A percentile compares a stretch with the other conserved stretches of the same genome.
phyloP scores from a whole-genome alignment of 1,140 invertebrate genomes.

The Hylaeus anthracinus region DNA sequence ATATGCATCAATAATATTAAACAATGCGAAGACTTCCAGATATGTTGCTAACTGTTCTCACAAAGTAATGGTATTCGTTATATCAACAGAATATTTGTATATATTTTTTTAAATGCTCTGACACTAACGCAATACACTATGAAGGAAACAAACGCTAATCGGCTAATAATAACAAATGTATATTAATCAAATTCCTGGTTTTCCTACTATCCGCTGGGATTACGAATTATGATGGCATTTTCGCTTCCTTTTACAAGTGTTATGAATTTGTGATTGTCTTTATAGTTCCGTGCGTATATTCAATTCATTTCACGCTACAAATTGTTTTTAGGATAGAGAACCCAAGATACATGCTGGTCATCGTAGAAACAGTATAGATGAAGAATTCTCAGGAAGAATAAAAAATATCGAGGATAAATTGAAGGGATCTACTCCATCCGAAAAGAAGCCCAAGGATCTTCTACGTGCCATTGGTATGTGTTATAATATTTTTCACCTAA shows the following conservation, averaged over 20 bases:
- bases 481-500: background rate
- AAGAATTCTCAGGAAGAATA: constrained; percentile 87
- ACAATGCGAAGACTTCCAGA: background rate
- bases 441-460: constrained; percentile 93
- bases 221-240: constrained; percentile 12
- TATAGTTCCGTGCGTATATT: background rate
- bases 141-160: background rate
- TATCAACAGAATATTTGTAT: constrained; percentile 10
- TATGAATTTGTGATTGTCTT: constrained; percentile 1
- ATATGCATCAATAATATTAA: constrained; percentile 2
- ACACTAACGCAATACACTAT: constrained; percentile 24
- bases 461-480: constrained; percentile 88
- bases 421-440: constrained; percentile 81
- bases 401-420: constrained; percentile 86
- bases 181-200: constrained; percentile 13
- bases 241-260: constrained; percentile 24
- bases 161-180: constrained; percentile 10
- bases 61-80: background rate
- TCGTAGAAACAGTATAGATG: constrained; percentile 82
- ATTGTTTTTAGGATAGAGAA: constrained; percentile 84
- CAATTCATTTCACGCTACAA: background rate
- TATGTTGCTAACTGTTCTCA: constrained; percentile 26
- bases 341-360: constrained; percentile 83
- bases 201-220: background rate
- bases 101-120: background rate